Base-by-base conservation (phyloP, 2,113 vertebrate genomes). In the Triplophysa dalaica region DNA sequence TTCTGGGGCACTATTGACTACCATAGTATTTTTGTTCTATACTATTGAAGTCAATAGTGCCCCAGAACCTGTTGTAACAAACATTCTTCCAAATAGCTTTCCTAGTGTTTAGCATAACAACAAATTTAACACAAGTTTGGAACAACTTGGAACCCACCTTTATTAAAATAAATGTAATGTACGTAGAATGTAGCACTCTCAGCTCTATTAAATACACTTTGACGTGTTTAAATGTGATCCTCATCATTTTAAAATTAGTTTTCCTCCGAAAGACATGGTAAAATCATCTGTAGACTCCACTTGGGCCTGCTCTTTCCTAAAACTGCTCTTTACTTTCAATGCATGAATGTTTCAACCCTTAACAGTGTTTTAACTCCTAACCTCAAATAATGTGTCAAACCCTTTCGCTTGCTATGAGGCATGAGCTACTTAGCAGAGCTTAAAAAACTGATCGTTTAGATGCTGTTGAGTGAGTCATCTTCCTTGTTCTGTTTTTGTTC, bases 351-450 rank as follows among this genome's bases (percentile, higher is more conserved):
- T 60, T 26, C 22, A 4, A 43, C 21, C 21, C 48, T 16, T 65
- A 26, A 24, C 50, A 65, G 1, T 22, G 52, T 81, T 56, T 26
- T 43, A 26, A n/a, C 61, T 61, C 48, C 3, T 72, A 65, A 21
- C 63, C 43, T 75, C 50, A 73, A 22, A n/a, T 26, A 50, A 16
- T 6, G 11, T 45, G 29, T 22, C 58, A 50, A 73, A 68, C 50
- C 38, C 50, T 61, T 75, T 26, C 9, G 84, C 70, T 85, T 83
- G 82, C 82, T 68, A 26, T 72, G 70, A 67, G 45, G 17, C 64
- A 24, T 64, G 33, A 63, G 65, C 82, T 21, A 2, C 43, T 72
- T 38, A 78, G 63, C 74, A 68, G 22, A 67, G 66, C 79, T 69
- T 58, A 79, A 65, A 22, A 38, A 38, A 58, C 24, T 21, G 13